Base-by-base conservation (phyloP, 2,888 invertebrate genomes). In the Patella depressa region DNA sequence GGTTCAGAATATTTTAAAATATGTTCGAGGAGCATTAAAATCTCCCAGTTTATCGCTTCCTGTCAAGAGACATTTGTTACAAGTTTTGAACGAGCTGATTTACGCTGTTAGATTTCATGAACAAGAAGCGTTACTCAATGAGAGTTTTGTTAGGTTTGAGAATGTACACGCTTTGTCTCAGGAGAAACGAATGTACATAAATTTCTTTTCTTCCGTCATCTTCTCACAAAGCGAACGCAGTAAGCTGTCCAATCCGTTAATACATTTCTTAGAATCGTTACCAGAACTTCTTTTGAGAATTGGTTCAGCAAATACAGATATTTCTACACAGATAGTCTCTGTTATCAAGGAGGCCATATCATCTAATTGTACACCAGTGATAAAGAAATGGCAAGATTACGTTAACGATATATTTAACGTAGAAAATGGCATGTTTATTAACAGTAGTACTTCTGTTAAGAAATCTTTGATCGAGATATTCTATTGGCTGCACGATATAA, bases 161-260 rank as follows among this genome's bases (percentile, higher is more conserved):
- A 19, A 45, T 29, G 83, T 82, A 17, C 81, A 83, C 71, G 78
- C 75, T 2, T 72, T 84, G 17, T 85, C 86, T 14, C 71, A 76
- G 17, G 85, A 86, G 76, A 85, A 85, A 78, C 79, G 71, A 34
- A 73, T 81, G 5, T 81, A 82, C 57, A 71, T 86, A 19, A 54
- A 83, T 3, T 86, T 85, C 74, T 84, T 86, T 73, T 78, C 85
- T 12, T 78, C 78, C 3, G 59, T 80, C 29, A 76, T 69, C 29
- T 69, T 82, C 17, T 53, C 59, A 53, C 65, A 34, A 4, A 17
- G 53, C 1, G 65, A 12, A 0, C 11, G 24, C 11, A 24, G 19
- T 24, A 14, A n/a, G 2, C 24, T 65, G 3, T 11, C 19, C 12
- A 24, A 12, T 19, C 65, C 65, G 11, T 14, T 19, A 4, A 24